Conservation (phyloP, 2,888 invertebrate species). For the Pomacea canaliculata region DNA sequence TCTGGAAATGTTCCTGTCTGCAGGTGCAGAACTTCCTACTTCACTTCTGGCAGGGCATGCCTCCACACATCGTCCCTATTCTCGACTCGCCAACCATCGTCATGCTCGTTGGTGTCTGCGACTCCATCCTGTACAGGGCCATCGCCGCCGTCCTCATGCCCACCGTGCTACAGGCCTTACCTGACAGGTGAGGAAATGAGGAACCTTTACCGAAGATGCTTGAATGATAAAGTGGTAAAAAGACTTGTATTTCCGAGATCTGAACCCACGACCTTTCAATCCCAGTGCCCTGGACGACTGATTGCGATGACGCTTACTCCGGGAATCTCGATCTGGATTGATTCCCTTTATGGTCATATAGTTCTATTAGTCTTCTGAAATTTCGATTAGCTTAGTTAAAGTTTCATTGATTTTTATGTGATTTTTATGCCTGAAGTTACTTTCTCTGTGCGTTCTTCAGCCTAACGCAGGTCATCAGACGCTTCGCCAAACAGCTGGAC, state of each 20-base stretch:
- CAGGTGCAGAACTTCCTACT: slow-evolving; percentile 71
- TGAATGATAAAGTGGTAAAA: background rate
- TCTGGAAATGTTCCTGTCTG: slow-evolving; percentile 11
- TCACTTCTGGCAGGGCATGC: slow-evolving; percentile 72
- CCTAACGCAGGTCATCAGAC: slow-evolving; percentile 67
- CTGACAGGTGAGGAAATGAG: slow-evolving; percentile 64
- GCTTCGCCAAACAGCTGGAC: slow-evolving; percentile 70
- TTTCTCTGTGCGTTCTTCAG: slow-evolving; percentile 9
- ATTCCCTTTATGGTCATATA: too few species aligned
- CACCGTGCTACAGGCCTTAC: slow-evolving; percentile 69
- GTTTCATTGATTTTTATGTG: too few species aligned
- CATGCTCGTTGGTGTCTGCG: slow-evolving; percentile 71
- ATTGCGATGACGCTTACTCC: too few species aligned
- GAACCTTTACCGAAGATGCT: background rate
- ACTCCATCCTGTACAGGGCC: slow-evolving; percentile 71
- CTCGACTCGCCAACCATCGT: slow-evolving; percentile 67
- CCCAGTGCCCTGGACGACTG: too few species aligned
- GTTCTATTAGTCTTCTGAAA: too few species aligned
- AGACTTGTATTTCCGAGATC: too few species aligned
- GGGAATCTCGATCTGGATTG: too few species aligned
- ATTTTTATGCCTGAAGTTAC: background rate
- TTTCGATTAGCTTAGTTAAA: too few species aligned
- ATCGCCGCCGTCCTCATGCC: slow-evolving; percentile 71
- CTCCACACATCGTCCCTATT: slow-evolving; percentile 68
- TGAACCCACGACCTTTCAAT: too few species aligned